A percentile compares a stretch with the other conserved stretches of the same genome.
Conservation (phyloP, 2,797 vertebrate genomes). For the Tamandua tetradactyla region DNA sequence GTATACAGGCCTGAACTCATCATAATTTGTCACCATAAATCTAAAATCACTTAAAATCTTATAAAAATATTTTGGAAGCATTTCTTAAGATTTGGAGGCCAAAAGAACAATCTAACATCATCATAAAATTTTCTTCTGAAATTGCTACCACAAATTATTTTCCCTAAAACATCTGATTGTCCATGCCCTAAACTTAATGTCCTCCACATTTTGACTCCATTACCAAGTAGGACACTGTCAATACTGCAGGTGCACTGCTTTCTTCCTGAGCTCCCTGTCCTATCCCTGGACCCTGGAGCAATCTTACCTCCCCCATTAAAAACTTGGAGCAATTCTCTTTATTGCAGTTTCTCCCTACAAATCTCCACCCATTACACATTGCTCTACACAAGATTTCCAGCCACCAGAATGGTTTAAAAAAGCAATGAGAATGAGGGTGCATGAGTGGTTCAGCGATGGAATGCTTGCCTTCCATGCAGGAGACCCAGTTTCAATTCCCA, state of each 20-base stretch:
- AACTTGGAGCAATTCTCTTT: neutral
- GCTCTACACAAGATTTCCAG: neutral
- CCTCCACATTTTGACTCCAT: neutral
- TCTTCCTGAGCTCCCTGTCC: neutral
- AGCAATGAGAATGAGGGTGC: neutral
- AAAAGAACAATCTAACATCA: neutral
- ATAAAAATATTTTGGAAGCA: neutral
- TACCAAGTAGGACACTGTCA: neutral
- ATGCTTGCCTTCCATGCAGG: no score
- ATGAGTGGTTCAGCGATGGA: no score
- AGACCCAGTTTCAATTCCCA: no score
- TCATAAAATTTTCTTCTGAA: neutral
- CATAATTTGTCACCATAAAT: neutral
- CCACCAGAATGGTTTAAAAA: neutral
- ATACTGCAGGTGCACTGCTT: no score
- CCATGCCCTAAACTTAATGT: neutral
- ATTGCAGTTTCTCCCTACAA: neutral
- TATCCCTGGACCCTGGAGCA: neutral
- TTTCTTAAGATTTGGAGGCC: neutral
- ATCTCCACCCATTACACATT: neutral
- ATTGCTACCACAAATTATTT: neutral
- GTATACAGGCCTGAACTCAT: neutral
- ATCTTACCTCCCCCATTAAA: neutral
- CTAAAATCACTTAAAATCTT: neutral
- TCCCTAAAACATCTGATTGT: neutral